Conservation (phyloP, 2,797 vertebrate species). For the Crypturellus tataupa region DNA sequence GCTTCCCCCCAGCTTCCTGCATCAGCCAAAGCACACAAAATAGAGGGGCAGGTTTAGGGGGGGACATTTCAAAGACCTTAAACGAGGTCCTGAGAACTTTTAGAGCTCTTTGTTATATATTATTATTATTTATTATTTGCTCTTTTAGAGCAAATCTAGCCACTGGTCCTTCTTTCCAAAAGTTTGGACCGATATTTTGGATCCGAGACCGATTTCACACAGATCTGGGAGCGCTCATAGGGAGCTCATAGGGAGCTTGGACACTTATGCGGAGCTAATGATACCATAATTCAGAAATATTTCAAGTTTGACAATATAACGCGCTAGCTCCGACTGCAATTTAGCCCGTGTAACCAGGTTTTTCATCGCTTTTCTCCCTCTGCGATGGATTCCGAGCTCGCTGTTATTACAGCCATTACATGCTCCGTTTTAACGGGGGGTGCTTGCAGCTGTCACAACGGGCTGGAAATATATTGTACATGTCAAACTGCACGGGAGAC, state of each 20-base stretch:
- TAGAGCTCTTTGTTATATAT: too few relatives aligned
- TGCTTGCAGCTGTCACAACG: constrained; percentile 68
- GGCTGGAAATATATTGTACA: constrained; percentile 73
- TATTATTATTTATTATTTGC: too few relatives aligned
- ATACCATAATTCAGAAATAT: constrained; percentile 70
- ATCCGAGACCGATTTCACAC: not conserved
- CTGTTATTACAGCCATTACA: constrained; percentile 70
- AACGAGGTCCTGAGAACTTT: not conserved
- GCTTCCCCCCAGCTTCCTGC: not conserved
- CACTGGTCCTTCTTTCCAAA: not conserved
- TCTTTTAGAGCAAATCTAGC: not conserved
- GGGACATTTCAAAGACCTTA: not conserved
- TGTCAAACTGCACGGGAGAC: constrained; percentile 72
- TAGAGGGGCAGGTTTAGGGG: not conserved
- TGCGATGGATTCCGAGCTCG: constrained; percentile 57
- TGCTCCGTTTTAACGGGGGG: constrained; percentile 60
- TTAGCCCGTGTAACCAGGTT: constrained; percentile 42
- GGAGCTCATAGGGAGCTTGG: rapidly evolving
- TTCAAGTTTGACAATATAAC: constrained; percentile 65
- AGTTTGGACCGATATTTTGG: not conserved
- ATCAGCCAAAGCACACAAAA: not conserved
- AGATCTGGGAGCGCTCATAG: rapidly evolving
- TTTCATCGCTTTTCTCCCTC: constrained; percentile 47
- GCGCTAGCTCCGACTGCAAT: constrained; percentile 32
- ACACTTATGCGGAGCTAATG: not conserved